Conservation (phyloP, 2,797 vertebrate genomes). For the Eidolon dupreanum region DNA sequence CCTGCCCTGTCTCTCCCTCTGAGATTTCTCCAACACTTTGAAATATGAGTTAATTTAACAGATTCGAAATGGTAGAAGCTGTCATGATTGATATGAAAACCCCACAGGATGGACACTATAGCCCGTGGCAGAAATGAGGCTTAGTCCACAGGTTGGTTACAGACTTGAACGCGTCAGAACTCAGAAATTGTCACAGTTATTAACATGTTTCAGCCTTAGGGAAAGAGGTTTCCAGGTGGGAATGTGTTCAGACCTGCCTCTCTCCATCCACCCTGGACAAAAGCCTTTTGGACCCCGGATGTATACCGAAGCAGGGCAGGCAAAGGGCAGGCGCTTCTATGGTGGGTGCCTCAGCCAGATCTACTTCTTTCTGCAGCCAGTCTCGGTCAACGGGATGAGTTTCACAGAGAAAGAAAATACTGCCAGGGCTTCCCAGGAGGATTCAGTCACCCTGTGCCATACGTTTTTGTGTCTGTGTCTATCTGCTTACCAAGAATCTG, state of each 20-base stretch:
- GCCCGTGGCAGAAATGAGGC: background rate
- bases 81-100: conserved; percentile 32
- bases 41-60: conserved; percentile 69
- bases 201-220: conserved; percentile 11
- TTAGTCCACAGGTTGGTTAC: conserved; percentile 6
- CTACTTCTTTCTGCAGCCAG: background rate
- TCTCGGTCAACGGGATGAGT: background rate
- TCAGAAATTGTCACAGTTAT: conserved; percentile 36
- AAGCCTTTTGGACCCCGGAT: background rate
- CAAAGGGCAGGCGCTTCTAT: background rate
- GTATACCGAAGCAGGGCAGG: background rate
- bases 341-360: background rate
- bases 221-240: background rate
- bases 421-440: background rate
- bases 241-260: background rate
- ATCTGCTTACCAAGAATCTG: background rate
- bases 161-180: background rate
- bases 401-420: background rate
- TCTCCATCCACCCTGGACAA: background rate
- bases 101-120: background rate
- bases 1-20: background rate
- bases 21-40: conserved; percentile 20
- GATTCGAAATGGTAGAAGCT: conserved; percentile 13
- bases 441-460: background rate
- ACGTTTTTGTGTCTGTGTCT: background rate